Base-by-base conservation (phyloP, 2,113 vertebrate species). In the Murina feae region DNA sequence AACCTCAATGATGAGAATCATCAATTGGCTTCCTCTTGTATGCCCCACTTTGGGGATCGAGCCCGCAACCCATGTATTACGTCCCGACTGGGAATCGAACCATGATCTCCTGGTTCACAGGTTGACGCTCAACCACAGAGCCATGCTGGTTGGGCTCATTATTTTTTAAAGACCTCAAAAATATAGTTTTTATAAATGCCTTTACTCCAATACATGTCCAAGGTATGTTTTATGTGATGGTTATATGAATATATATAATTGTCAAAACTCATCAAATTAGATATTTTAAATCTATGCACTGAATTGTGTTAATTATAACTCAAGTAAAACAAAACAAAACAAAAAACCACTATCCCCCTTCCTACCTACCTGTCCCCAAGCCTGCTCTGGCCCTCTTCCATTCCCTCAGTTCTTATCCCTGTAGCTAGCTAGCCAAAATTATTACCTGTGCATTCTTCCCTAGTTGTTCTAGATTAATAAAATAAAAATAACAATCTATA, bases 101-200 rank as follows among this genome's bases (percentile, higher is more conserved):
- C 65, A 18, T 17, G 32, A 17, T 16, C 65, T 65, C 60, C 60
- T 65, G 30, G 32, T 66, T 17, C 14, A 32, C 32, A 32, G 65
- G 32, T n/a, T 17, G 32, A 66, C 8, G 30, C 63, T n/a, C 65
- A n/a, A 66, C 65, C 32, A 7, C 32, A 7, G 32, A 66, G 65
- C 65, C 32, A 66, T 18, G 30, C 65, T 66, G 65, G 65, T n/a
- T n/a, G 65, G 65, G 16, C 32, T 32, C 35, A 65, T 47, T 80
- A 76, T 53, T 93, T 58, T 94, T 79, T 94, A 92, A 95, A 86
- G 47, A 93, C 16, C 13, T 81, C 32, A 85, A 90, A 96, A 97
- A 49, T 23, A 49, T 47, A 51, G 37, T 28, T 92, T 91, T 68
- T 37, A 74, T 68, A 76, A 89, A 85, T 49, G 23, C 0, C 23